Evolutionary conservation across 2,797 vertebrate genomes (phyloP), one percentile per base, ranked within the genome.

Genomic region (Micrastur ruficollis): DNA sequence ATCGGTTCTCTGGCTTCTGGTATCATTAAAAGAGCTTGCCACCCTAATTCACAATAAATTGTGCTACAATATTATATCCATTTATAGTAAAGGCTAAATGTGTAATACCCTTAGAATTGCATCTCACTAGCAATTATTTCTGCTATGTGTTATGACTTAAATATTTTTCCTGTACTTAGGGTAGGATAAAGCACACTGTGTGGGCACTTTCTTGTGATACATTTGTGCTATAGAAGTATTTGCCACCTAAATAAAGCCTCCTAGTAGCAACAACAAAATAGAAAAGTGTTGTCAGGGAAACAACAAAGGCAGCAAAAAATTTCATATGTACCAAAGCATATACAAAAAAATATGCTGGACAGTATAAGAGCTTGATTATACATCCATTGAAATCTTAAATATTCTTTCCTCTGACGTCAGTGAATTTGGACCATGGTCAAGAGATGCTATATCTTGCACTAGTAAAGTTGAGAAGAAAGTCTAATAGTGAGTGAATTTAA

Each of bases 211-310:
- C 27, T 52, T 86, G 53, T 82, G 75, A 94, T 59, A 53, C n/a
- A 90, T 93, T 79, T 83, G 42, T 85, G 72, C 62, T 89, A n/a
- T 17, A 52, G 52, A 95, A 65, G 50, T 92, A 97, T 96, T 95
- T 86, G 65, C 67, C 52, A 88, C 49, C 55, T 56, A 89, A 96
- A 88, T 80, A 79, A 95, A 97, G 90, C 8, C 56, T 95, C 70
- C 58, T 93, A 95, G 91, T 53, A 84, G 87, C 91, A 89, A 81
- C 12, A 86, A 91, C 26, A 36, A 79, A 81, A 86, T 22, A 87
- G 61, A 68, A 92, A 97, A 85, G 17, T 17, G 50, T 72, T 78
- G 23, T 82, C 56, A 81, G 23, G 49, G 63, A 81, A 94, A 78
- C 18, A 70, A 67, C 31, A 66, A 32, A 72, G 11, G 27, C 31